phyloP scores from a whole-genome alignment of 2,113 vertebrate genomes.

The Lathamus discolor region DNA sequence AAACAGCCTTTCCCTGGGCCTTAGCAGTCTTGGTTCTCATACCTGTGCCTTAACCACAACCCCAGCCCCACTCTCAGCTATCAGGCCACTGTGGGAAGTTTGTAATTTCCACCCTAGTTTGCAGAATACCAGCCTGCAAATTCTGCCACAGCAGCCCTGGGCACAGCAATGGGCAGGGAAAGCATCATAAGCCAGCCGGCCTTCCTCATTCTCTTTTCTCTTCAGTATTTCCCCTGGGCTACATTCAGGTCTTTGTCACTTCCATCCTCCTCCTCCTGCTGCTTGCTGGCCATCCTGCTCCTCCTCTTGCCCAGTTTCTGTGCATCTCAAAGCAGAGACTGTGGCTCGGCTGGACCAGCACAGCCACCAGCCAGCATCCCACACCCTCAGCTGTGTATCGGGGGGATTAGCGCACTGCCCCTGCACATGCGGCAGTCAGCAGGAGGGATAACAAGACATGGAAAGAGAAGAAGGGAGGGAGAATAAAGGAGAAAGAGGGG shows the following conservation, averaged over 20 bases:
- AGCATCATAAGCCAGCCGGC: background rate
- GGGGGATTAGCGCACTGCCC: background rate
- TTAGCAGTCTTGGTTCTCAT: background rate
- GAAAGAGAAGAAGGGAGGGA: background rate
- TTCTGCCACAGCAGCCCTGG: background rate
- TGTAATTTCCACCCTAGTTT: background rate
- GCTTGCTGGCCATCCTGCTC: background rate
- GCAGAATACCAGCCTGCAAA: background rate
- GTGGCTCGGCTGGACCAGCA: background rate
- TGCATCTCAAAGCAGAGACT: background rate
- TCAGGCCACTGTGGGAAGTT: background rate
- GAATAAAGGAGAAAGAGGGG: background rate
- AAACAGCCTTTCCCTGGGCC: background rate
- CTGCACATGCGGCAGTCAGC: background rate
- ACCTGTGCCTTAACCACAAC: background rate
- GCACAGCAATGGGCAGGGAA: fast-evolving
- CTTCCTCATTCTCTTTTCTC: background rate
- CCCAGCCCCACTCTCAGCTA: background rate
- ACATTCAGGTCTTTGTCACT: background rate
- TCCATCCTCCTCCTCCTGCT: background rate
- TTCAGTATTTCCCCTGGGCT: background rate
- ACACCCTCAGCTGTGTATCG: background rate
- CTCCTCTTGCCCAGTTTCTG: background rate
- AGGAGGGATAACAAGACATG: background rate
- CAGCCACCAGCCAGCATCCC: background rate